Evolutionary conservation across 2,797 vertebrate genomes (phyloP), one percentile per base, ranked within the genome.

Genomic region (Leptoclinus maculatus): DNA sequence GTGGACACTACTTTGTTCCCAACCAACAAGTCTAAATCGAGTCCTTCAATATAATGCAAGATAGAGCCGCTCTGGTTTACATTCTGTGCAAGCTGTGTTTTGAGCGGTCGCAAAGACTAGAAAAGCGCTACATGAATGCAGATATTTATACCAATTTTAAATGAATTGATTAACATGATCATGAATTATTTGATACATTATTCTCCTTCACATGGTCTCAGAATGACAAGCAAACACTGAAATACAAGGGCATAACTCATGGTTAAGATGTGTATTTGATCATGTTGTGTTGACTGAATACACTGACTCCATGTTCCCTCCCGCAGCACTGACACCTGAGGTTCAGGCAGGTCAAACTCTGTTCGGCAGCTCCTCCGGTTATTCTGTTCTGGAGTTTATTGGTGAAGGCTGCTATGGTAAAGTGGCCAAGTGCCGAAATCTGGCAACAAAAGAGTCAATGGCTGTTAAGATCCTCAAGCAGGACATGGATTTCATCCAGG

Each of bases 401-500:
- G 27, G 27, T 57, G 56, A 57, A 57, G 56, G 56, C 29, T 58
- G 56, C 19, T 58, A 19, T 5, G 56, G 54, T 10, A 57, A 57
- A 57, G 54, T 57, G 27, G 27, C 54, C 27, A 57, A 58, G 49
- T 83, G 78, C 51, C 17, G 39, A 27, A 78, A 73, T 39, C 14
- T 66, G n/a, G 13, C 36, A 3, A 76, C 82, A 21, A 36, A 58
- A 7, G 58, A 78, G 47, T 51, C 9, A 2, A 71, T 70, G 32
- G 82, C 79, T 27, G 19, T 84, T 0, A 88, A 84, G 39, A 77
- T 89, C 25, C 71, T 68, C 3, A 82, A 62, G 29, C 43, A 49
- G 4, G 39, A 49, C 13, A 0, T 4, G 5, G 16, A 47, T 9
- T 23, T 10, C 5, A 32, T 13, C 16, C 17, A 43, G 14, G 32